phyloP scores from a whole-genome alignment of 2,113 vertebrate genomes.

The Desmodus rotundus region DNA sequence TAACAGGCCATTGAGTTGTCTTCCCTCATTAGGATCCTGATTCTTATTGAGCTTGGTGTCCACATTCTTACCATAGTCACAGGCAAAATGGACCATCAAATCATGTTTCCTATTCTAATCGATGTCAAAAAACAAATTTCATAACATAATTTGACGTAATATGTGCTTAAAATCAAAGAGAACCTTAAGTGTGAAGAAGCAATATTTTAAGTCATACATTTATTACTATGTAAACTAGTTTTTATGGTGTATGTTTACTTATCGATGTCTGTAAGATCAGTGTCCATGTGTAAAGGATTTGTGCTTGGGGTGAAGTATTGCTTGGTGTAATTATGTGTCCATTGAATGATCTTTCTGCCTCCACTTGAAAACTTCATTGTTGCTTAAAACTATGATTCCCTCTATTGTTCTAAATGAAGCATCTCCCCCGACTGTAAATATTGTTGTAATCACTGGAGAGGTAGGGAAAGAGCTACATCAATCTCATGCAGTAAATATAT shows the following conservation, averaged over 20 bases:
- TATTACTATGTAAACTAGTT: too few relatives aligned
- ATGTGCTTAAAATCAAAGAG: neutral
- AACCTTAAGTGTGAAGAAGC: neutral
- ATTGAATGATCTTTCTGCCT: neutral
- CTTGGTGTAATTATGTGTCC: neutral
- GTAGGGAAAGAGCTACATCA: neutral
- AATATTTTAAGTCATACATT: neutral
- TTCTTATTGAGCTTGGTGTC: too few relatives aligned
- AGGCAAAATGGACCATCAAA: too few relatives aligned
- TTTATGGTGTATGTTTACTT: neutral
- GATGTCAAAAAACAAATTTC: too few relatives aligned
- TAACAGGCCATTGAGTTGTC: too few relatives aligned
- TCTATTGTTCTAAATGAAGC: neutral
- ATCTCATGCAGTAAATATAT: neutral
- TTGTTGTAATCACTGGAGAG: neutral
- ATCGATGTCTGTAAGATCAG: neutral
- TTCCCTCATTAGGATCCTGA: neutral
- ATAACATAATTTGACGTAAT: neutral
- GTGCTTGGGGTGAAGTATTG: neutral
- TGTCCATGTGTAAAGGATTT: neutral
- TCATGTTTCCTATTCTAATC: too few relatives aligned
- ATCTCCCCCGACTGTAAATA: neutral
- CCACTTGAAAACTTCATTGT: neutral
- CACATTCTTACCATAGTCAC: too few relatives aligned
- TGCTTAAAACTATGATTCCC: neutral